Evolutionary conservation across 2,113 vertebrate species (phyloP).

Genomic region (Colossoma macropomum): DNA sequence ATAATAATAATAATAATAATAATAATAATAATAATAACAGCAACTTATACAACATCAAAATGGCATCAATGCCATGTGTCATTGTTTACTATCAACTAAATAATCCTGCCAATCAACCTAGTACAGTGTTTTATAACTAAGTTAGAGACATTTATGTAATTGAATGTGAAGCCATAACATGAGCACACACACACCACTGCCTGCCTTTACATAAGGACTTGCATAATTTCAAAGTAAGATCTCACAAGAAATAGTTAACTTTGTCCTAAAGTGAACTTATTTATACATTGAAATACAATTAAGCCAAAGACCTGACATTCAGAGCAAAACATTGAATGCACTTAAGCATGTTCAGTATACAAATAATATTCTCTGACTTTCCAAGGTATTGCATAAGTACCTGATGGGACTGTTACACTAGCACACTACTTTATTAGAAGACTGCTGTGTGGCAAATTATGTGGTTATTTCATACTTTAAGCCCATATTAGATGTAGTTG

Average conservation of each 20-base stretch:
- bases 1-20: too few relatives aligned
- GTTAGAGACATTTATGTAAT: conserved; percentile 49
- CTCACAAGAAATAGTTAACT: background rate
- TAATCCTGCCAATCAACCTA: background rate
- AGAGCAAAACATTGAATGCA: background rate
- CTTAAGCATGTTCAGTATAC: background rate
- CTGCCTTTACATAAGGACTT: conserved; percentile 41
- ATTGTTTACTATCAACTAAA: background rate
- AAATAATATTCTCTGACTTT: background rate
- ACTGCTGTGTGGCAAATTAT: too few relatives aligned
- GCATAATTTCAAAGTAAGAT: conserved; percentile 35
- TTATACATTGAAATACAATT: background rate
- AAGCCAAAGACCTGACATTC: background rate
- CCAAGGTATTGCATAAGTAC: background rate
- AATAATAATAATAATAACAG: too few relatives aligned
- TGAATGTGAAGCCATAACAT: conserved; percentile 24
- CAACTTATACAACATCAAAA: background rate
- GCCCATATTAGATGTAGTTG: too few relatives aligned
- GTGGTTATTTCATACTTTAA: too few relatives aligned
- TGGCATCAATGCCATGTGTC: background rate
- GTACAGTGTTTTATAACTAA: conserved; percentile 46
- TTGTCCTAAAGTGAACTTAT: background rate
- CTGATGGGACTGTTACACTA: background rate
- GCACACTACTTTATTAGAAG: background rate
- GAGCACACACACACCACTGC: background rate